Base-by-base conservation (phyloP, 92 coral and sea anemone genomes). In the Plumapathes pennacea region DNA sequence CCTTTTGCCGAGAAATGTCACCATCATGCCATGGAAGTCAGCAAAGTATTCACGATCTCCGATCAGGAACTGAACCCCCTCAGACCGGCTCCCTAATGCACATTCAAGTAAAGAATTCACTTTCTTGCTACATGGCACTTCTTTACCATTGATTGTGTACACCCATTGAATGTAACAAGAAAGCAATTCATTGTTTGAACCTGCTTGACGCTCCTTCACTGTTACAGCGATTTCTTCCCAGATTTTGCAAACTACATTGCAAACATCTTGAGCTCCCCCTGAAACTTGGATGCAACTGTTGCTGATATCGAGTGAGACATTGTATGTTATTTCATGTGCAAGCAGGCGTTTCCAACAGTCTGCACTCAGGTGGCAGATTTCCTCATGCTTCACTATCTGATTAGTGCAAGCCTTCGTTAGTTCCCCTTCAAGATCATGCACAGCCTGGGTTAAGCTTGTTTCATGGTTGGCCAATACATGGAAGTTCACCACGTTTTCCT, bases 21-120 rank as follows among this genome's bases (percentile, higher is more conserved):
- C n/a, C n/a, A n/a, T n/a, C n/a, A n/a, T n/a, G n/a, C n/a, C n/a
- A n/a, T n/a, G n/a, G n/a, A n/a, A n/a, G n/a, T n/a, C n/a, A n/a
- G n/a, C n/a, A n/a, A n/a, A n/a, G n/a, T n/a, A 72, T 32, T n/a
- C 39, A 1, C 72, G 60, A 1, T 47, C 70, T 5, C 46, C 65
- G 5, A 69, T 34, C 34, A 43, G 24, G 3, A 84, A 46, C 4
- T 31, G 46, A 37, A 84, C 66, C 11, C 33, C 32, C 38, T 38
- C 15, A 8, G 45, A 32, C 3, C 62, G 29, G 4, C 68, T 76
- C 32, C 42, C 60, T 4, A 65, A 71, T 9, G 90, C 90, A 26
- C 65, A 58, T 52, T 84, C 90, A 48, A 84, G 48, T 34, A 27
- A 52, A 3, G 82, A 67, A 44, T 84, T 84, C 26, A 41, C 10